These are phyloP conservation scores for Sebastes cheni DNA, from an alignment of 2,797 vertebrate genomes.

Conservation along the genomic window DNA sequence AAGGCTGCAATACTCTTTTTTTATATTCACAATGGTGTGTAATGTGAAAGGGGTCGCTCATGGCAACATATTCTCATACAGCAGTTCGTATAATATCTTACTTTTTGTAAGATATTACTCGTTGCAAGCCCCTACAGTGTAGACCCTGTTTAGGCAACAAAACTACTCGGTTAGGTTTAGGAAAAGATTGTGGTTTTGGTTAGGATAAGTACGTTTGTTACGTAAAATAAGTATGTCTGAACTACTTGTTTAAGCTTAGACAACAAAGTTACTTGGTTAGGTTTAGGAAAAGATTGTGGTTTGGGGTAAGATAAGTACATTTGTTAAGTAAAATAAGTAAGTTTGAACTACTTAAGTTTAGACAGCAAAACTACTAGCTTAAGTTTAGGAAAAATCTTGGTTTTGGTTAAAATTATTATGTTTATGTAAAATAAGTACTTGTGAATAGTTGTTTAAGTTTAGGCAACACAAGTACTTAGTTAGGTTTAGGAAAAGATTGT, in stretches of 20 bases:
- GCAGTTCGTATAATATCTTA: neutral
- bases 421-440: neutral
- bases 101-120: neutral
- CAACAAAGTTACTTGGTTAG: no score
- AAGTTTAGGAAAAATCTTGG: no score
- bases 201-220: neutral
- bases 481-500: neutral
- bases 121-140: no score
- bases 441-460: neutral
- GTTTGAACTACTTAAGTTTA: no score
- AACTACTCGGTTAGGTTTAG: no score
- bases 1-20: neutral
- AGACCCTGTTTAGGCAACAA: neutral
- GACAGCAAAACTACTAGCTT: no score
- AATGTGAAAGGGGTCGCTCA: neutral
- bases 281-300: neutral
- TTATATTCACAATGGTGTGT: neutral
- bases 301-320: neutral
- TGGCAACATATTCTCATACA: neutral
- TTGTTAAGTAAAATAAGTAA: neutral
- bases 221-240: no score
- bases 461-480: neutral
- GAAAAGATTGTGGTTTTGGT: neutral
- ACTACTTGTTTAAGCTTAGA: no score
- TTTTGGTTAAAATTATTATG: no score